Percentiles rank a stretch among this genome's conserved stretches.
Conservation (phyloP, 2,888 invertebrate species). For the Tribolium freemani region DNA sequence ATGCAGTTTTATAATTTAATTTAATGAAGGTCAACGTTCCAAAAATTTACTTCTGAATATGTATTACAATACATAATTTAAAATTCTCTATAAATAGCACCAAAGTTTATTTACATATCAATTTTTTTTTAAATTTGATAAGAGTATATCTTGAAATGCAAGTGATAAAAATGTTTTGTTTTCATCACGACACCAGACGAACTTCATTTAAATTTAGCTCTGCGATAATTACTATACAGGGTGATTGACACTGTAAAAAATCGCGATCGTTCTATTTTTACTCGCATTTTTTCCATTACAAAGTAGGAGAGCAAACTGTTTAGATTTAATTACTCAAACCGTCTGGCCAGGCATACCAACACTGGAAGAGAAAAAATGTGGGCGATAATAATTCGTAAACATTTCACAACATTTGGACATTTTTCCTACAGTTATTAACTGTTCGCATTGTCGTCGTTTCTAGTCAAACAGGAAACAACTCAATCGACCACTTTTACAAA, state of each 20-base stretch:
- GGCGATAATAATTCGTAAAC: neutral
- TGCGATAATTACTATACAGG: conserved; percentile 13
- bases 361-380: conserved; percentile 21
- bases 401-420: neutral
- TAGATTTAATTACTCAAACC: conserved; percentile 16
- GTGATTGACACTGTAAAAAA: conserved; percentile 5
- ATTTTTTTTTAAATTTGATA: neutral
- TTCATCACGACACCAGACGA: conserved; percentile 12
- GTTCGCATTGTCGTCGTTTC: neutral
- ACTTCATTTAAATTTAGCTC: conserved; percentile 11
- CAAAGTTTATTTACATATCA: neutral
- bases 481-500: conserved; percentile 17
- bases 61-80: neutral
- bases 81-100: neutral
- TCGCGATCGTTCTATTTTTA: conserved; percentile 14
- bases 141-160: neutral
- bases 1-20: neutral
- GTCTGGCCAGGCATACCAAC: conserved; percentile 5
- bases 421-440: too few relatives aligned
- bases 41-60: neutral
- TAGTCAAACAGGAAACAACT: conserved; percentile 17
- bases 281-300: conserved; percentile 1
- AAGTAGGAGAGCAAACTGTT: conserved; percentile 32
- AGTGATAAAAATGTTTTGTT: conserved; percentile 17
- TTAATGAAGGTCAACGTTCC: neutral